phyloP scores from a whole-genome alignment of 1,140 invertebrate species.

The Aplysia californica region DNA sequence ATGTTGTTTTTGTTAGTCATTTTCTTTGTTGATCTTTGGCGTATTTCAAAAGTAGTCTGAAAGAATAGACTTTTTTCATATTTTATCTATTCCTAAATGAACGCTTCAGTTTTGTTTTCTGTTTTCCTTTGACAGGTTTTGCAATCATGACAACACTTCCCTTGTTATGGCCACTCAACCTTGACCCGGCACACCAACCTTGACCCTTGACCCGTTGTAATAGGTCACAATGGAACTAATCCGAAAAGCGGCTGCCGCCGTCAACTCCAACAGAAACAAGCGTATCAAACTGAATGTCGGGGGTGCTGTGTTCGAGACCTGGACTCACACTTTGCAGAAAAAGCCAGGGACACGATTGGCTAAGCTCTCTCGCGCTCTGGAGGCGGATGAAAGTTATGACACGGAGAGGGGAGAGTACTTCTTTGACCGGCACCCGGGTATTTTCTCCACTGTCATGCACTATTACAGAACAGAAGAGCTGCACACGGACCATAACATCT shows the following conservation, averaged over 20 bases:
- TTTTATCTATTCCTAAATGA: neutral
- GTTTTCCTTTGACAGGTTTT: neutral
- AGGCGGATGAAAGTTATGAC: slow-evolving; percentile 53
- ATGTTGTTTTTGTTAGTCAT: too few species aligned
- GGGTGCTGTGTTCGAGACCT: slow-evolving; percentile 48
- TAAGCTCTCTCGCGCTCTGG: slow-evolving; percentile 43
- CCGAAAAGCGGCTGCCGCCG: slow-evolving; percentile 15
- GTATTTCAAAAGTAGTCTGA: neutral
- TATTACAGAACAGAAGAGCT: slow-evolving; percentile 63
- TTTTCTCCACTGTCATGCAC: slow-evolving; percentile 59
- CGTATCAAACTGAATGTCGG: slow-evolving; percentile 51
- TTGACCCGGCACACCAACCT: too few species aligned
- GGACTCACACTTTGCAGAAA: slow-evolving; percentile 43
- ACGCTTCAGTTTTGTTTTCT: neutral
- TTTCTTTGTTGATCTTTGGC: neutral
- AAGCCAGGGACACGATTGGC: slow-evolving; percentile 50
- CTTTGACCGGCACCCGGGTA: slow-evolving; percentile 62
- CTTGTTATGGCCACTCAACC: too few species aligned
- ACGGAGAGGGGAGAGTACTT: slow-evolving; percentile 55
- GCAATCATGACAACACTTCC: too few species aligned
- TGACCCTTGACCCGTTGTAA: neutral
- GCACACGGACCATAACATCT: slow-evolving; percentile 98
- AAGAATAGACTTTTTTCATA: neutral
- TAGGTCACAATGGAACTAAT: slow-evolving; percentile 11
- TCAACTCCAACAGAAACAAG: slow-evolving; percentile 32